Percentiles rank a stretch among this genome's conserved stretches.
phyloP scores from a whole-genome alignment of 1,140 invertebrate genomes.

The Rhynchophorus ferrugineus region DNA sequence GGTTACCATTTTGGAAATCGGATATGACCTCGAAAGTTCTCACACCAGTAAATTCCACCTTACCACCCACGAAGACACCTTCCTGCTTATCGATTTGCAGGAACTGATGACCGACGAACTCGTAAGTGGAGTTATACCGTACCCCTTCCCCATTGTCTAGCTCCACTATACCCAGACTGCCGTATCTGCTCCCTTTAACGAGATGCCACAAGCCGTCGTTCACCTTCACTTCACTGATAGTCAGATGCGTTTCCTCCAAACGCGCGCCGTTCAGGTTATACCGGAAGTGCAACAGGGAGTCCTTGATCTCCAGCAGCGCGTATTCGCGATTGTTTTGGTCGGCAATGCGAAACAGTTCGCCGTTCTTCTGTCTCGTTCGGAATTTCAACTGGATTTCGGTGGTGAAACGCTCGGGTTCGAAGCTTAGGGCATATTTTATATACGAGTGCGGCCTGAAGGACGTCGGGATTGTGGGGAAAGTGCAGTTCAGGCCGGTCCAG shows the following conservation, averaged over 20 bases:
- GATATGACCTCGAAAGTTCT: not conserved
- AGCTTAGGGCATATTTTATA: not conserved
- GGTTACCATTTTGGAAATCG: not conserved
- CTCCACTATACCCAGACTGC: not conserved
- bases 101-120: not conserved
- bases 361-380: not conserved
- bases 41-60: not conserved
- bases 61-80: not conserved
- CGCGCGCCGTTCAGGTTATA: not conserved
- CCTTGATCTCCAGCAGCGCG: not conserved
- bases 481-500: not conserved
- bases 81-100: not conserved
- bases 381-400: not conserved
- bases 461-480: not conserved
- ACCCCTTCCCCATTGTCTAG: not conserved
- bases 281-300: not conserved
- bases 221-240: not conserved
- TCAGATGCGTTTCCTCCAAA: not conserved
- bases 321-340: slow-evolving; percentile 1
- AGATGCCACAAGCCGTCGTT: not conserved
- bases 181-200: not conserved
- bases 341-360: not conserved
- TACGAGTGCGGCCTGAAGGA: not conserved
- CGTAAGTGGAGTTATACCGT: not conserved
- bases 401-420: not conserved